A percentile compares a stretch with the other conserved stretches of the same genome.
Evolutionary conservation across 2,113 vertebrate species (phyloP).

Genomic region (Siniperca chuatsi): DNA sequence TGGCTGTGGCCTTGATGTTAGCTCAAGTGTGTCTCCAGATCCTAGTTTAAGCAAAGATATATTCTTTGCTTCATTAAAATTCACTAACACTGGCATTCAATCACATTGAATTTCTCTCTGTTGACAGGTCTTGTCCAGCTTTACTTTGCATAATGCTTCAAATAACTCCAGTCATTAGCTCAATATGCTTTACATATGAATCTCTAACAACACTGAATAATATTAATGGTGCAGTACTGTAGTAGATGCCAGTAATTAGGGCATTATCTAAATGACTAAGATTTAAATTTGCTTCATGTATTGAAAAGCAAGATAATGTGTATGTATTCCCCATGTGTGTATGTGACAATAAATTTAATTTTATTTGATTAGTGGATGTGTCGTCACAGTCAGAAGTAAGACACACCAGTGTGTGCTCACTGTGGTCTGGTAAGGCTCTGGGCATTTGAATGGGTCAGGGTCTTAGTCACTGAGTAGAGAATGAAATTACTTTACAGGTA

Average conservation of each 20-base stretch:
- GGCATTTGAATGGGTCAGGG: not conserved
- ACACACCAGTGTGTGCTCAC: not conserved
- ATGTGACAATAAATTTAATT: too few relatives aligned
- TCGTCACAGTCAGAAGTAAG: not conserved
- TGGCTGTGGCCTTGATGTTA: conserved; percentile 6
- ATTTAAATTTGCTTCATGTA: not conserved
- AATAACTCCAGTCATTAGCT: conserved; percentile 26
- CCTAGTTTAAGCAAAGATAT: conserved; percentile 4
- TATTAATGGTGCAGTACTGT: not conserved
- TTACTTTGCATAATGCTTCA: conserved; percentile 30
- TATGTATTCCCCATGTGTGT: too few relatives aligned
- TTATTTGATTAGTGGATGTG: not conserved
- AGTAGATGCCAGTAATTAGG: not conserved
- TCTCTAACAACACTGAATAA: not conserved
- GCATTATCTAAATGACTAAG: not conserved
- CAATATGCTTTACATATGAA: not conserved
- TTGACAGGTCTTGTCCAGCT: conserved; percentile 12
- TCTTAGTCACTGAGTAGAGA: not conserved
- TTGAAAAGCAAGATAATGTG: not conserved
- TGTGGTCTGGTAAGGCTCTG: conserved; percentile 11
- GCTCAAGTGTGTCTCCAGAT: conserved; percentile 7
- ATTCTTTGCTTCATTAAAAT: conserved; percentile 27
- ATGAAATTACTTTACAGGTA: too few relatives aligned
- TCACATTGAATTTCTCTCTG: conserved; percentile 16
- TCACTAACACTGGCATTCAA: not conserved